Base-by-base conservation (phyloP, 2,888 invertebrate genomes). In the Creontiades dilutus region DNA sequence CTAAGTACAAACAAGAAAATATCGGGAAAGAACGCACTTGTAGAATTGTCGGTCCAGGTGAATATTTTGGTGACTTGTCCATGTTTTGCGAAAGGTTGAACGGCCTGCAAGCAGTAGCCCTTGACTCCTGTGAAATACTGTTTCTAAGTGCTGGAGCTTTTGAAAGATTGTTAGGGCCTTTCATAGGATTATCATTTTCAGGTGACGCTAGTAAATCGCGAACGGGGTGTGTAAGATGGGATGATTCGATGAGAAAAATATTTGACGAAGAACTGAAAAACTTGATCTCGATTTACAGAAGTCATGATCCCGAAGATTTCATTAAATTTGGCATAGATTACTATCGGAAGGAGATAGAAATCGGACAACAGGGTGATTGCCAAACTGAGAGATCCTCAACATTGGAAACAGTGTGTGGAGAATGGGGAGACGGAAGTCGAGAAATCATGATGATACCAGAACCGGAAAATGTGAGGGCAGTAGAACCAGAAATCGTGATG, bases 161-260 rank as follows among this genome's bases (percentile, higher is more conserved):
- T 27, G 28, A 76, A 27, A 75, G 87, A 48, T 27, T 87, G 27
- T n/a, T 87, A 0, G 87, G 87, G 0, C 75, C 87, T 19, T 87
- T 75, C 47, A 76, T 11, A 27, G 0, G 28, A 23, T 14, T 81
- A 2, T 47, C 16, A 13, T 81, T 81, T 46, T 12, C 47, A 19
- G 81, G n/a, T 19, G 47, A 81, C n/a, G 16, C 16, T 57, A n/a
- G 16, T 5, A n/a, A 16, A 5, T n/a, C 57, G 5, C n/a, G 12
- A n/a, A n/a, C n/a, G n/a, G 57, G 57, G 16, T 57, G n/a, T n/a
- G 57, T 16, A 0, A 57, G 57, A 57, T 16, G 57, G 57, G n/a
- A 57, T n/a, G 57, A 57, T 57, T 57, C 57, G 5, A 2, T 57
- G n/a, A 57, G n/a, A 57, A 16, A n/a, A 57, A n/a, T n/a, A n/a